Base-by-base conservation (phyloP, 2,797 vertebrate species). In the Argentina silus region DNA sequence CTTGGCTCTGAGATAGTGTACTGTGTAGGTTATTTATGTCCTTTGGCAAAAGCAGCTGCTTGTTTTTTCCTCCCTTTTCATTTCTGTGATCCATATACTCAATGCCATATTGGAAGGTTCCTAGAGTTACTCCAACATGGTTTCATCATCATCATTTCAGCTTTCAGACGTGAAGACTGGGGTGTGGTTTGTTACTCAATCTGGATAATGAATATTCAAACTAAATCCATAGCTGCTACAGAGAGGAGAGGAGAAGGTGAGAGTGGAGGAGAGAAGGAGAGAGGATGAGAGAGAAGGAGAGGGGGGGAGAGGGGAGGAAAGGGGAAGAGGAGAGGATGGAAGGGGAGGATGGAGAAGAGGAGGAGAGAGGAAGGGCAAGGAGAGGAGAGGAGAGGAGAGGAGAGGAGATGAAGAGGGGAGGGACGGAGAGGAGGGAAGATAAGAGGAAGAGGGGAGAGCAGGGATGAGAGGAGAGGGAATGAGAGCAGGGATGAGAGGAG, bases 241-340 rank as follows among this genome's bases (percentile, higher is more conserved):
- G 19, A 59, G 56, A 59, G 56, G 27, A 36, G 27, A 36, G 27
- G 27, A 36, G 27, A 36, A 36, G 27, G 27, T 36, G 27, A 14
- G n/a, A 17, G 43, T 19, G 8, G 62, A 45, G n/a, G 53, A 55
- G 43, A 64, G 62, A 64, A 17, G n/a, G 12, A 59, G 10, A 27
- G 43, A 43, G 15, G 7, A 23, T 47, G 17, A 8, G 12, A 19
- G 42, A 0, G 15, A 36, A 14, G 6, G 63, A 48, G 44, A 3
- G 63, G 63, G 8, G 63, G 63, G 45, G 9, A 11, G 36, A 12
- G 23, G 59, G 21, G 12, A 3, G 51, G 51, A 11, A 11, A 9
- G 56, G 56, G 7, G 6, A 15, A 44, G 23, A 62, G 14, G 21
- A 43, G 50, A 51, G 70, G 73, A 76, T 47, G 61, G 27, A 47